A percentile compares a stretch with the other conserved stretches of the same genome.
Conservation (phyloP, 2,113 vertebrate genomes). For the Athene cunicularia region DNA sequence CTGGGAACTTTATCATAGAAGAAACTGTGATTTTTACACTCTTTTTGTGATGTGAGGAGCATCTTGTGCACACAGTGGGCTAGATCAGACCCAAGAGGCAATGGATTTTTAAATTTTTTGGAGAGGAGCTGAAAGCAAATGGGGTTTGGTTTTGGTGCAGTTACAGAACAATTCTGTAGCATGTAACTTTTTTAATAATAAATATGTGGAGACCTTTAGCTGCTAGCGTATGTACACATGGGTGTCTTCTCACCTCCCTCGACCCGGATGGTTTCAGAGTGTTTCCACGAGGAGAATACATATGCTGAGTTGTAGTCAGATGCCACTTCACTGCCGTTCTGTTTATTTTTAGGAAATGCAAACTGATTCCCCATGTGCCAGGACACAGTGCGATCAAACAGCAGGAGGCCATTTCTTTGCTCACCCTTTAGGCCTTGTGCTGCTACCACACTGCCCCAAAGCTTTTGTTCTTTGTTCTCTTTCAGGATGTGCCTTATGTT, state of each 20-base stretch:
- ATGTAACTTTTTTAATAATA: background rate
- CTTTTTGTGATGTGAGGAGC: background rate
- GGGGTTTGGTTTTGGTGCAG: background rate
- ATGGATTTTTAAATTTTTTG: background rate
- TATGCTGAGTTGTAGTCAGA: background rate
- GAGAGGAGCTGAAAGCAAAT: background rate
- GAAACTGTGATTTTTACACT: background rate
- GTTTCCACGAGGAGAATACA: background rate
- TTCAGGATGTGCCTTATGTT: constrained; percentile 27
- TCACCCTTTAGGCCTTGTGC: background rate
- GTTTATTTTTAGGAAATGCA: constrained; percentile 52
- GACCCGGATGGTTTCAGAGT: rapidly evolving
- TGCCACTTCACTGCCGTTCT: background rate
- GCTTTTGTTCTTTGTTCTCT: constrained; percentile 16
- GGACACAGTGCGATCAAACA: background rate
- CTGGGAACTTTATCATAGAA: background rate
- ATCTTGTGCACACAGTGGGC: rapidly evolving
- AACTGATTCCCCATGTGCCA: background rate
- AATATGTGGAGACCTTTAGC: background rate
- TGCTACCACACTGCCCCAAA: background rate
- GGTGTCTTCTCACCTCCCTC: background rate
- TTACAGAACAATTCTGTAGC: background rate
- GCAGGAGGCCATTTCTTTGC: background rate
- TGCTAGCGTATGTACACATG: background rate
- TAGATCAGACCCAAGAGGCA: background rate